These are phyloP conservation scores for Coregonus ussuriensis DNA, from an alignment of 2,797 vertebrate species.

Conservation along the genomic window DNA sequence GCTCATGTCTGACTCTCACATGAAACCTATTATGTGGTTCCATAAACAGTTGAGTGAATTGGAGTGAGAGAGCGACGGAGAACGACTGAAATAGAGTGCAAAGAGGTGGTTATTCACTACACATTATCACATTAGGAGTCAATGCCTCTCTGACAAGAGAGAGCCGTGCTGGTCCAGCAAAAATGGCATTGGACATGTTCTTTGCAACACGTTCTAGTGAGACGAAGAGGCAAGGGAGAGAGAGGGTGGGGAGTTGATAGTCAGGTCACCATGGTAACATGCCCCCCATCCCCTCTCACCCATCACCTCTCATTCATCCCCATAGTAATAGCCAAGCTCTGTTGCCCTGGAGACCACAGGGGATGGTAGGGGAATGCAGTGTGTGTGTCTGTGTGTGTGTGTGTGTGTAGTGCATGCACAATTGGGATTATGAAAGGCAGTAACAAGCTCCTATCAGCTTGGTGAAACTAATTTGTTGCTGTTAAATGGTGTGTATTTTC, in stretches of 20 bases:
- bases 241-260: conserved; percentile 60
- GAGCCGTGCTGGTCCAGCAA: not conserved
- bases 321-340: conserved; percentile 70
- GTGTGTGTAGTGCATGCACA: conserved; percentile 6
- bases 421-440: conserved; percentile 8
- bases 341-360: conserved; percentile 73
- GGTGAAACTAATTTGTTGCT: conserved; percentile 3
- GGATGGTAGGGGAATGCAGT: conserved; percentile 68
- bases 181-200: not conserved
- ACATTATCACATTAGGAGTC: conserved; percentile 46
- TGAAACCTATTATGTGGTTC: conserved; percentile 44
- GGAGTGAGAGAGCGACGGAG: not conserved
- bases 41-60: not conserved
- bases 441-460: conserved; percentile 43
- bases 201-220: not conserved
- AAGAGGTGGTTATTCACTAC: conserved; percentile 32
- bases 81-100: conserved; percentile 34
- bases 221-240: conserved; percentile 43
- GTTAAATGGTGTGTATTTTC: not conserved
- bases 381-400: conserved; percentile 6
- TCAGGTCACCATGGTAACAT: conserved; percentile 63
- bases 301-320: conserved; percentile 74
- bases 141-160: not conserved
- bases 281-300: conserved; percentile 47
- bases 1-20: conserved; percentile 48